Conservation (phyloP, 2,113 vertebrate species). For the Notarius quadriscutis region DNA sequence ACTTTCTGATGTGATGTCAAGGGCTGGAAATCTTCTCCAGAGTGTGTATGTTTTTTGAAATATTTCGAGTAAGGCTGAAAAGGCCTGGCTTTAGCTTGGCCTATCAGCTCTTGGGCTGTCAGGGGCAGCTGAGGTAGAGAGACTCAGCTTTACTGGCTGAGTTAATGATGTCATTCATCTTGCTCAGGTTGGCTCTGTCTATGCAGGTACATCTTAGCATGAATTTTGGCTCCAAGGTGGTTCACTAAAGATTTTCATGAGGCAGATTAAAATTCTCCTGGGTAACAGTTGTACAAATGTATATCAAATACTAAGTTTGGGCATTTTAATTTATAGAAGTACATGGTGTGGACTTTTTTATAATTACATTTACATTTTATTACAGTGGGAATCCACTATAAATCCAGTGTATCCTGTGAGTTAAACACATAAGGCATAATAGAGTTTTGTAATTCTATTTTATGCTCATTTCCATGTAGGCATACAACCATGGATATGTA, state of each 20-base stretch:
- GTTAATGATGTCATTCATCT: conserved; percentile 56
- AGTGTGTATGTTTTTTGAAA: neutral
- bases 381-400: neutral
- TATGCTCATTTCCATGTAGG: neutral
- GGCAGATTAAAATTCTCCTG: conserved; percentile 14
- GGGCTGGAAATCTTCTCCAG: neutral
- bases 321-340: neutral
- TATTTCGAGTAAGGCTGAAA: conserved; percentile 1
- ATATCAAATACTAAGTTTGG: neutral
- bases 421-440: neutral
- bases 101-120: conserved; percentile 32
- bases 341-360: neutral
- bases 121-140: conserved; percentile 28
- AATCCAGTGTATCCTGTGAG: neutral
- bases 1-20: neutral
- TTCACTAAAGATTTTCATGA: conserved; percentile 30
- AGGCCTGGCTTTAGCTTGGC: conserved; percentile 3
- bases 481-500: neutral
- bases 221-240: conserved; percentile 40
- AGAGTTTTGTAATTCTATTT: neutral
- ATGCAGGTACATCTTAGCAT: conserved; percentile 41
- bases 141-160: conserved; percentile 35
- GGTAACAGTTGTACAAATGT: conserved; percentile 11
- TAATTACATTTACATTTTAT: neutral
- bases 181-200: conserved; percentile 48